These are phyloP conservation scores for Eupithecia centaureata DNA, from an alignment of 2,888 invertebrate genomes.

Conservation along the genomic window DNA sequence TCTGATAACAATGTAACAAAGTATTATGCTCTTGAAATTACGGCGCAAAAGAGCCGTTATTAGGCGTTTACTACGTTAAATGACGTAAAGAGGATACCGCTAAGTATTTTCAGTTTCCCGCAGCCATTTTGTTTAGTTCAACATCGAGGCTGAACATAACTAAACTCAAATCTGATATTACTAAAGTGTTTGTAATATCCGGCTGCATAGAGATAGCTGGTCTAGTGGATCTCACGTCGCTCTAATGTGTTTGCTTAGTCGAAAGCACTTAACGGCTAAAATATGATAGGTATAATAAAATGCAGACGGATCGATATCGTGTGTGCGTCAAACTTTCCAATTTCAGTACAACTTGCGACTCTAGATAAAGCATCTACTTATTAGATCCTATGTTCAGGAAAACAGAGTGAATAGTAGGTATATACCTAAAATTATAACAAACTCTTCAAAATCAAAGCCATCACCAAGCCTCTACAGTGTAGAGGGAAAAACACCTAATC, in stretches of 20 bases:
- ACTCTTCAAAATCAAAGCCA: too few species aligned
- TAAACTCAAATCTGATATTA: slow-evolving; percentile 23
- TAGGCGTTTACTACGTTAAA: slow-evolving; percentile 2
- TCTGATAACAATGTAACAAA: background rate
- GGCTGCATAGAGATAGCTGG: slow-evolving; percentile 29
- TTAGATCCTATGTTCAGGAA: background rate
- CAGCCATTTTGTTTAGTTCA: slow-evolving; percentile 15
- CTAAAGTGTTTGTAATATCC: slow-evolving; percentile 27
- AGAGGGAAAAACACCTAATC: too few species aligned
- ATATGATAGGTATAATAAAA: slow-evolving; percentile 29
- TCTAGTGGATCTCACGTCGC: slow-evolving; percentile 31
- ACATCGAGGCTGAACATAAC: slow-evolving; percentile 10
- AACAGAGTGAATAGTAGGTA: too few species aligned
- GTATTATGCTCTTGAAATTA: slow-evolving; percentile 1
- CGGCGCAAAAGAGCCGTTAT: background rate
- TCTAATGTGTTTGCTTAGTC: slow-evolving; percentile 35
- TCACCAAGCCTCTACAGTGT: too few species aligned
- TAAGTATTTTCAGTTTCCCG: slow-evolving; percentile 6
- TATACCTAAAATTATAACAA: too few species aligned
- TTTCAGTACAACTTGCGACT: background rate
- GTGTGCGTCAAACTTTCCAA: slow-evolving; percentile 1
- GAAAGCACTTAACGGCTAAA: slow-evolving; percentile 35
- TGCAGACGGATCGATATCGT: slow-evolving; percentile 14
- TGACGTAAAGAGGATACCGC: slow-evolving; percentile 1
- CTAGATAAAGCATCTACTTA: background rate